Base-by-base conservation (phyloP, 2,888 invertebrate genomes). In the Amblyjoppa proteus region DNA sequence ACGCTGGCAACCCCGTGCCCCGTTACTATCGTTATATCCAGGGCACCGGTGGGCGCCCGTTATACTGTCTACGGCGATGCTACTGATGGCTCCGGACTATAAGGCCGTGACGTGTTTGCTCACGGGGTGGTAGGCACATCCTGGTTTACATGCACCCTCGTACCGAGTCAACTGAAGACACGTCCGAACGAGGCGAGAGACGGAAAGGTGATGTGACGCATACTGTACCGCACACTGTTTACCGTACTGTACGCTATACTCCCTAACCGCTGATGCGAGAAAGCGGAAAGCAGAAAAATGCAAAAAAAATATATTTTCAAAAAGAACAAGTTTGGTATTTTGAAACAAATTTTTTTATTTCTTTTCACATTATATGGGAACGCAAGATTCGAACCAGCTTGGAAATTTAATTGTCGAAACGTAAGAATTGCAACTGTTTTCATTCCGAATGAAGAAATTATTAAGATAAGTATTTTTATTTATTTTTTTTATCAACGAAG, bases 91-190 rank as follows among this genome's bases (percentile, higher is more conserved):
- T 74, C 64, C 53, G 53, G 74, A 61, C 74, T 74, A 69, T 83
- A 79, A 70, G 64, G 64, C 69, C 79, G 45, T 70, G 79, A 83
- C 78, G 74, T 83, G 79, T 83, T 83, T 74, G 68, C 75, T 53
- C 25, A 51, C 34, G 28, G 71, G 79, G 74, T 74, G 41, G 73
- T 78, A 73, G 73, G 61, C 74, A 79, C 79, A 83, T 83, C 53
- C 83, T 68, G 58, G 53, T 83, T 83, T 61, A 49, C 69, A 58
- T 51, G 68, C 31, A 45, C 7, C 41, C 38, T 20, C 58, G 31
- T 61, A 68, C 71, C 38, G 66, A 66, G 20, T 45, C 53, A 64
- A 25, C 31, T 53, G 66, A 25, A 68, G 68, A 77, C 51, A 81
- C 64, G 51, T 64, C 51, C 16, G 51, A 51, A 38, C 75, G 45